A percentile compares a stretch with the other conserved stretches of the same genome.
These are phyloP conservation scores for Byasa hedistus DNA, from an alignment of 2,888 invertebrate genomes.

Conservation along the genomic window DNA sequence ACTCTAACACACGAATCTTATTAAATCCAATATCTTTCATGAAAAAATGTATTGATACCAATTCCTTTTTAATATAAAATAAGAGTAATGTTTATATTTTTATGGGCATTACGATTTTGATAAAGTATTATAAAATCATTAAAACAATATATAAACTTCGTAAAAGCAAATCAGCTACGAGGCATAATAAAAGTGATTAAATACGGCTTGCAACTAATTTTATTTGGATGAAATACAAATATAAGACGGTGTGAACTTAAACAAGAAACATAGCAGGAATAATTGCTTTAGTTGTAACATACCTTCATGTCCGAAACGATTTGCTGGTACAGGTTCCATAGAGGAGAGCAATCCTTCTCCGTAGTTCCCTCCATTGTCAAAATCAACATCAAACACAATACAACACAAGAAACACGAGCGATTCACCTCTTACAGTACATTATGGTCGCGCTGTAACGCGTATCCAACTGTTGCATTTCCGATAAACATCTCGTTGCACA, in stretches of 20 bases:
- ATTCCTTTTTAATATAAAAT: no score
- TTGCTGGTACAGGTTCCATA: constrained; percentile 96
- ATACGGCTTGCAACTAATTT: background rate
- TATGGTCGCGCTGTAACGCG: constrained; percentile 50
- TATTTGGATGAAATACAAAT: background rate
- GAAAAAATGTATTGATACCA: no score
- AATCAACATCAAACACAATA: constrained; percentile 49
- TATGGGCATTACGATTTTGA: no score
- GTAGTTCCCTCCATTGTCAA: constrained; percentile 84
- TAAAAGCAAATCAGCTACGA: no score
- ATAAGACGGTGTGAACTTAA: background rate
- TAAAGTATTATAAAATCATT: no score
- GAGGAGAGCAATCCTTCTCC: constrained; percentile 92
- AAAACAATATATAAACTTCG: no score
- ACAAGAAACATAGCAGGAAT: background rate
- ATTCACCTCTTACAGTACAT: constrained; percentile 50
- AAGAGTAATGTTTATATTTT: no score
- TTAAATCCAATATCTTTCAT: no score
- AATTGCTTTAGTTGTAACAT: constrained; percentile 55
- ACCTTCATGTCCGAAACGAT: constrained; percentile 99
- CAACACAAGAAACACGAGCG: constrained; percentile 56
- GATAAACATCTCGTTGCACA: constrained; percentile 38
- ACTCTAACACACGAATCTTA: no score
- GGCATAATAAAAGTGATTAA: background rate
- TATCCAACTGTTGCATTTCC: constrained; percentile 69